Evolutionary conservation across 2,888 invertebrate species (phyloP).

Genomic region (Cataglyphis altisquamis): DNA sequence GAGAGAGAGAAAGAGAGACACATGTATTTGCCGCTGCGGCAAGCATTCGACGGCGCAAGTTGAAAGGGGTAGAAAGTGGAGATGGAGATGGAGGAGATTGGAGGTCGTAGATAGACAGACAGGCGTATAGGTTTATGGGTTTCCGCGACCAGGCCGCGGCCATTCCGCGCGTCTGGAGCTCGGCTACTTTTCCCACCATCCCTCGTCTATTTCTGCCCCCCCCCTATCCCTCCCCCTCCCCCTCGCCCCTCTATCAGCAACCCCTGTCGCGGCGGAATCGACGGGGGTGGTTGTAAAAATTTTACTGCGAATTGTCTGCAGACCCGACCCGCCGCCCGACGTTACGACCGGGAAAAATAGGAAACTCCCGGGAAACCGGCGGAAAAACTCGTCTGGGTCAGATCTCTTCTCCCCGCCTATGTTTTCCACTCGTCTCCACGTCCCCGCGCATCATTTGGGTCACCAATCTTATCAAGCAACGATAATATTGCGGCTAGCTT

Average conservation of each 20-base stretch:
- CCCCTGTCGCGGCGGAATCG: constrained; percentile 69
- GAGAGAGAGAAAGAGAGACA: not conserved
- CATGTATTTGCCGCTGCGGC: constrained; percentile 42
- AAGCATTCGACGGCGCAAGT: constrained; percentile 38
- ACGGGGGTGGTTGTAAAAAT: constrained; percentile 83
- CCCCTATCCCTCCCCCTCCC: not conserved
- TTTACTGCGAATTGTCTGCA: constrained; percentile 86
- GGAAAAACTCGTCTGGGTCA: constrained; percentile 85
- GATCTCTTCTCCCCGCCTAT: constrained; percentile 57
- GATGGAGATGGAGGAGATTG: constrained; percentile 72
- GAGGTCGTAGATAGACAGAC: constrained; percentile 72
- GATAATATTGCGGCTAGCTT: constrained; percentile 36
- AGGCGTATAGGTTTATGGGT: constrained; percentile 83
- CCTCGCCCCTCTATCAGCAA: constrained; percentile 58
- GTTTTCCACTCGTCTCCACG: constrained; percentile 10
- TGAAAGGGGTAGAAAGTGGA: constrained; percentile 46
- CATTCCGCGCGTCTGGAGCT: constrained; percentile 81
- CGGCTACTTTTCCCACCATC: constrained; percentile 71
- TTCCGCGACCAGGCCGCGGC: constrained; percentile 83
- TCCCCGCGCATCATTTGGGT: constrained; percentile 72
- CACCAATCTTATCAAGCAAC: constrained; percentile 69
- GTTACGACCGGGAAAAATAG: constrained; percentile 84
- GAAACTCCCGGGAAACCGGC: constrained; percentile 80
- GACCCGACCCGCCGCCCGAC: constrained; percentile 80
- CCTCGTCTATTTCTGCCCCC: not conserved